Conservation (phyloP, 2,888 invertebrate species). For the Maniola hyperantus region DNA sequence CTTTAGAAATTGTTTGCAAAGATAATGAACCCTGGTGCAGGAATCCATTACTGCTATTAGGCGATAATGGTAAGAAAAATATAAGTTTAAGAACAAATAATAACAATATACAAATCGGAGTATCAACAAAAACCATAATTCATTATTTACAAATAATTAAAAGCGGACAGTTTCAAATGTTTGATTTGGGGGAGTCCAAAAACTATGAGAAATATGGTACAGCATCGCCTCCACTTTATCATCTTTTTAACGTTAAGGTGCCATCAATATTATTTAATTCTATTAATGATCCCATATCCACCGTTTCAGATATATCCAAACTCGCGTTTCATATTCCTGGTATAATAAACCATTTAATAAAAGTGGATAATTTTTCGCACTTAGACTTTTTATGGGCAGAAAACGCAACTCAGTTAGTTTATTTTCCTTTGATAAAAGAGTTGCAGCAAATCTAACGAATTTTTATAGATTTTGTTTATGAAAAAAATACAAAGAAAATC, state of each 20-base stretch:
- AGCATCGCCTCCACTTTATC: conserved; percentile 45
- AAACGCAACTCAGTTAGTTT: conserved; percentile 47
- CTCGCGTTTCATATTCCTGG: conserved; percentile 45
- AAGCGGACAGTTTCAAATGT: conserved; percentile 53
- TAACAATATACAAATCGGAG: conserved; percentile 45
- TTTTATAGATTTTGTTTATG: too few relatives aligned
- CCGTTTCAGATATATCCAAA: conserved; percentile 44
- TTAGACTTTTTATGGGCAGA: conserved; percentile 55
- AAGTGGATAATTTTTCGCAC: conserved; percentile 49
- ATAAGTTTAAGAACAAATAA: conserved; percentile 35
- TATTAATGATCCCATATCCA: conserved; percentile 52
- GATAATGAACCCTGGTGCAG: conserved; percentile 44
- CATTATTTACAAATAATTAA: conserved; percentile 57
- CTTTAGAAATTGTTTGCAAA: conserved; percentile 48
- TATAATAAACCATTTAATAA: conserved; percentile 45
- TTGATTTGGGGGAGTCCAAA: conserved; percentile 44
- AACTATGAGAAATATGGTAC: conserved; percentile 46
- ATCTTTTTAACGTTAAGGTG: conserved; percentile 45
- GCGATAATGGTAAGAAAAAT: conserved; percentile 47
- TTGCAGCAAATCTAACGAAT: conserved; percentile 13
- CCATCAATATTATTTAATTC: conserved; percentile 52
- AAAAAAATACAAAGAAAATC: too few relatives aligned
- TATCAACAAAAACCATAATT: conserved; percentile 53
- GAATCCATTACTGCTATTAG: conserved; percentile 50
- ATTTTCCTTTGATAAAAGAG: conserved; percentile 31